Conservation (phyloP, 2,113 vertebrate genomes). For the Leuciscus idus region DNA sequence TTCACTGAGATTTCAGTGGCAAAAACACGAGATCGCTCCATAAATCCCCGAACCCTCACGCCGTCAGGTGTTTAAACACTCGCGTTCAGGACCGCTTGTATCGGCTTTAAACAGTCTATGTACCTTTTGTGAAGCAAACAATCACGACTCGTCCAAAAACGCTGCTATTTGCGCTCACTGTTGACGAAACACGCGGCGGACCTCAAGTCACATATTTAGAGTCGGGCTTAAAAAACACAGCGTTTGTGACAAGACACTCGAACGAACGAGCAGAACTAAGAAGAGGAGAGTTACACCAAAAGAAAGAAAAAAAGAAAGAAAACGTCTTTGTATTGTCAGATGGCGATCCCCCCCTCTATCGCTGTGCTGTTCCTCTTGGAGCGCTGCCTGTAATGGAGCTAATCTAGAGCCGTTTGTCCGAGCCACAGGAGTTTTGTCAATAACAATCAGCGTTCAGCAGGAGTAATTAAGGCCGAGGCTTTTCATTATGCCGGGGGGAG, state of each 20-base stretch:
- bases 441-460: slow-evolving; percentile 88
- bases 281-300: slow-evolving; percentile 68
- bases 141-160: not conserved
- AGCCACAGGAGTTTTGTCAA: slow-evolving; percentile 88
- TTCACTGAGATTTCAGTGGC: not conserved
- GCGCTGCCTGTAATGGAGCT: slow-evolving; percentile 85
- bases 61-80: slow-evolving; percentile 10
- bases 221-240: slow-evolving; percentile 65
- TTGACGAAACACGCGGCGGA: not conserved
- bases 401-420: slow-evolving; percentile 86
- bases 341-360: slow-evolving; percentile 59
- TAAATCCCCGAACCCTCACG: not conserved
- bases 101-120: not conserved
- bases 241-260: slow-evolving; percentile 59
- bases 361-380: slow-evolving; percentile 69
- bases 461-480: slow-evolving; percentile 88
- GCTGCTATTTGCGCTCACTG: not conserved
- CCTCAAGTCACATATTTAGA: slow-evolving; percentile 38
- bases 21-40: not conserved
- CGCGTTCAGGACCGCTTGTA: not conserved
- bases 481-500: slow-evolving; percentile 84
- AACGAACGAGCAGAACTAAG: slow-evolving; percentile 75
- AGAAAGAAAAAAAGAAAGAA: slow-evolving; percentile 42
- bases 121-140: not conserved
- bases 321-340: slow-evolving; percentile 56